phyloP scores from a whole-genome alignment of 37 sponge, comb jelly and placozoan species.

The Haliclona indistincta region DNA sequence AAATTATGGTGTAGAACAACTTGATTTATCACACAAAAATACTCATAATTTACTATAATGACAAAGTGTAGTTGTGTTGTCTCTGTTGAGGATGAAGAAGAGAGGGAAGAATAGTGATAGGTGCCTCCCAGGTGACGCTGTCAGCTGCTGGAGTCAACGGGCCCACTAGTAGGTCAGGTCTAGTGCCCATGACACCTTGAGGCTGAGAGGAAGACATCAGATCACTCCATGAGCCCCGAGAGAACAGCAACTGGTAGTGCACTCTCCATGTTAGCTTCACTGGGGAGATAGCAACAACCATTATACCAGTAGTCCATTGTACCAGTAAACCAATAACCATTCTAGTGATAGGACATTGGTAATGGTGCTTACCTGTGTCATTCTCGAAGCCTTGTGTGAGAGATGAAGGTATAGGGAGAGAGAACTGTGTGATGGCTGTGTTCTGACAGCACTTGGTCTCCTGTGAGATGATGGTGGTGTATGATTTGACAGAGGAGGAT shows the following conservation, averaged over 20 bases:
- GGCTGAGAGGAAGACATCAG: neutral
- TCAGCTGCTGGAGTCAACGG: neutral
- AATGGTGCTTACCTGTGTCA: slow-evolving; percentile 25
- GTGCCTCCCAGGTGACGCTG: neutral
- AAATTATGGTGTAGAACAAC: too few species aligned
- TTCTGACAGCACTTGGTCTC: slow-evolving; percentile 65
- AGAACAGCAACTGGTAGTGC: slow-evolving; percentile 74
- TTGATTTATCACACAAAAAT: too few species aligned
- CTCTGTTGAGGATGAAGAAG: neutral
- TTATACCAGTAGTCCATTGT: neutral
- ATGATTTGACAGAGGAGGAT: slow-evolving; percentile 2
- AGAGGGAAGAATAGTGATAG: slow-evolving; percentile 1
- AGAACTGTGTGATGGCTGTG: slow-evolving; percentile 57
- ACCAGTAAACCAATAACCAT: too few species aligned
- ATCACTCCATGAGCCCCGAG: neutral
- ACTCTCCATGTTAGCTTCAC: slow-evolving; percentile 70
- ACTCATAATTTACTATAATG: too few species aligned
- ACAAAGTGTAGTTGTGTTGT: neutral
- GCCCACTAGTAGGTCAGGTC: neutral
- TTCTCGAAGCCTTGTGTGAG: slow-evolving; percentile 63
- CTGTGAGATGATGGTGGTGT: slow-evolving; percentile 31
- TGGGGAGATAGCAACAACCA: neutral
- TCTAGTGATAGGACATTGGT: neutral
- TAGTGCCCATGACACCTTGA: neutral
- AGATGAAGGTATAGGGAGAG: slow-evolving; percentile 61